Evolutionary conservation across 2,113 vertebrate genomes (phyloP), one percentile per base, ranked within the genome.

Genomic region (Ranitomeya imitator): DNA sequence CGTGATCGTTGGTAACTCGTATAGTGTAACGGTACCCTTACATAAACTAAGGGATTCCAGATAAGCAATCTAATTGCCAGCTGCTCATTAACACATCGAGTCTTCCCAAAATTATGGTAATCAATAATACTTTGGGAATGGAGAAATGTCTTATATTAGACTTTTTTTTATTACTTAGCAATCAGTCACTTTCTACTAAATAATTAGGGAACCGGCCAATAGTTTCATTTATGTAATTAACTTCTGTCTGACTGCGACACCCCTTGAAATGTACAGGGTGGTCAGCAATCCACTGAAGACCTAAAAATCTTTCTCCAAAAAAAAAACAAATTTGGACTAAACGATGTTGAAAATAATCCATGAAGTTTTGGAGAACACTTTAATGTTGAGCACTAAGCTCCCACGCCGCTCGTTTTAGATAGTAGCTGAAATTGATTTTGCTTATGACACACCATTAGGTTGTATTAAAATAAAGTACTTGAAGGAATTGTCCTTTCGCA

Each of bases 121-220:
- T 63, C 61, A 6, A 63, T 63, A 63, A 63, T 16, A 19, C 6
- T 18, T 63, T 63, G 6, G 61, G 61, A 19, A 19, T 15, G 13
- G 18, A 19, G 61, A 63, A 63, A 63, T 63, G 61, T 63, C 61
- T 19, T 63, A 57, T 57, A 2, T 57, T 57, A 57, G 8, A 9
- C 8, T 7, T 57, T 57, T 31, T 11, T 57, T 57, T 73, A 13
- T 73, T 31, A 80, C 63, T 57, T 67, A 9, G 7, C 52, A 51
- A n/a, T 69, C 26, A 45, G 21, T 73, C n/a, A 85, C 52, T 69
- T 85, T 23, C 67, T 80, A 69, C 69, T 8, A 83, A 61, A 4
- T 54, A 83, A 83, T 69, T 83, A 45, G 80, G 15, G 15, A 63
- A 9, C 55, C 63, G 80, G 80, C 80, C 15, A 63, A 6, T 12